phyloP scores from a whole-genome alignment of 2,888 invertebrate species.

The Tyria jacobaeae region DNA sequence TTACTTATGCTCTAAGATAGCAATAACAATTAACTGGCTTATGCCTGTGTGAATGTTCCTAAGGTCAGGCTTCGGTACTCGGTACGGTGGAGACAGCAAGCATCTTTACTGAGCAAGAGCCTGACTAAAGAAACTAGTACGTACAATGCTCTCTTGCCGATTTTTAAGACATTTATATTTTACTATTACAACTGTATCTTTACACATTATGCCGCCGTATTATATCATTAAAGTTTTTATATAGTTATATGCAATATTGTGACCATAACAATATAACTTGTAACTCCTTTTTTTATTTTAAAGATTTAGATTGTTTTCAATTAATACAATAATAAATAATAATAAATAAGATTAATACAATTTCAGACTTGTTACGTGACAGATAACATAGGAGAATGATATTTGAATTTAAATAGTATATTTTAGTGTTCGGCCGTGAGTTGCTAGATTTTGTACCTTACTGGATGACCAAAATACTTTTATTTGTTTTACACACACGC shows the following conservation, averaged over 20 bases:
- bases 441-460: slow-evolving; percentile 38
- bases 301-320: no score
- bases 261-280: neutral
- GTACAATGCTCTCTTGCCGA: no score
- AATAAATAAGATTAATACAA: no score
- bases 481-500: slow-evolving; percentile 36
- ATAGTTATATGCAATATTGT: no score
- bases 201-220: neutral
- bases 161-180: neutral
- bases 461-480: slow-evolving; percentile 47
- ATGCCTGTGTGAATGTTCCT: no score
- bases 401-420: slow-evolving; percentile 4
- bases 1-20: no score
- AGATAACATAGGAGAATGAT: slow-evolving; percentile 9
- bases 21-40: no score
- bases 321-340: no score
- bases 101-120: no score
- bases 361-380: neutral
- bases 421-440: slow-evolving; percentile 19
- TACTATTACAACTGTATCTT: neutral
- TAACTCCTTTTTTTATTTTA: neutral
- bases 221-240: neutral
- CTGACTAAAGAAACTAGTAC: no score
- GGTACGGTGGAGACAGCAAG: no score
- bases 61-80: no score